Base-by-base conservation (phyloP, 2,113 vertebrate genomes). In the Brachirus orientalis region DNA sequence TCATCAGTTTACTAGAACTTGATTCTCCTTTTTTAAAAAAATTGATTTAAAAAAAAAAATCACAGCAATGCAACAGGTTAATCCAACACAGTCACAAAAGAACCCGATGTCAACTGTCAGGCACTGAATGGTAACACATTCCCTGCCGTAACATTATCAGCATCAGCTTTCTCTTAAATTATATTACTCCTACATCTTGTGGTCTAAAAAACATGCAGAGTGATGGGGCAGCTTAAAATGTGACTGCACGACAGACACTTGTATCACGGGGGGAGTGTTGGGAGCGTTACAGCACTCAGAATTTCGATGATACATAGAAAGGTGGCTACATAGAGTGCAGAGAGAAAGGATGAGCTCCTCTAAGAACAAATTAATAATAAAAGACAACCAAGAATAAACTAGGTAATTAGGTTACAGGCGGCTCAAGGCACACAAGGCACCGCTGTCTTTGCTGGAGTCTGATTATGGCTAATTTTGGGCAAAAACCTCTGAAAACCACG, bases 341-440 rank as follows among this genome's bases (percentile, higher is more conserved):
- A 20, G 50, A 52, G 40, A 77, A 58, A 59, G 35, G 41, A 76
- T 58, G 22, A 63, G 79, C 56, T 74, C 58, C 63, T 70, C 65
- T 33, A 60, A 69, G 70, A 84, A 78, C 69, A 77, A 86, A 83
- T 86, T 63, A 79, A 84, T 72, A 86, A 85, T 85, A 70, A 80
- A 88, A 75, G 72, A 80, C 59, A 70, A 3, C 72, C 55, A 33
- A 79, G 78, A 89, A 85, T 84, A 88, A 80, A 85, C 64, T 59
- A 63, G 86, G 77, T 85, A 84, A 90, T 82, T 74, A 74, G 85
- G 85, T 87, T 87, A 76, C n/a, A 77, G 73, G 69, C 44, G 60
- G 78, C 80, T 77, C 52, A 70, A 56, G 75, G 80, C 82, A 35
- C 53, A 65, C 13, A 40, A 48, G 54, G 57, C 48, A 3, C 47